Conservation (phyloP, 1,140 invertebrate genomes). For the Drosophila eugracilis region DNA sequence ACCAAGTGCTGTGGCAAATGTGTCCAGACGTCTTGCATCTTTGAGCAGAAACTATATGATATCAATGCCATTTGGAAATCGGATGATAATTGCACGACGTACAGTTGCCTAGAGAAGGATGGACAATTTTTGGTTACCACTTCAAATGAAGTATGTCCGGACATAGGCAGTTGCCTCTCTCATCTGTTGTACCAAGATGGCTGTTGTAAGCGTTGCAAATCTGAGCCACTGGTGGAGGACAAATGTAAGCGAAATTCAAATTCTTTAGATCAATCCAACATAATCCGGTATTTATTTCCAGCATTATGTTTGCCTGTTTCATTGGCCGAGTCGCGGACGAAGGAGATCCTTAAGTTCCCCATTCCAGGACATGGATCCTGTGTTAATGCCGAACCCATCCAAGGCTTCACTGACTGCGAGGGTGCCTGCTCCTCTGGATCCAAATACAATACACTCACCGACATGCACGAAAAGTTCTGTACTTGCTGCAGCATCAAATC, state of each 20-base stretch:
- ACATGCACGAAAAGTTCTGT: constrained; percentile 77
- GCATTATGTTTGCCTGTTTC: constrained; percentile 86
- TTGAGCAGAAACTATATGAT: constrained; percentile 86
- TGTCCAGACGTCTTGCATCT: constrained; percentile 87
- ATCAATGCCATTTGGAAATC: constrained; percentile 87
- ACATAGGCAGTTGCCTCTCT: constrained; percentile 87
- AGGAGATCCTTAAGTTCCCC: constrained; percentile 86
- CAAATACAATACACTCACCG: constrained; percentile 86
- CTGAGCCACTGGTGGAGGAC: constrained; percentile 80
- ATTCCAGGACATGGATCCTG: constrained; percentile 86
- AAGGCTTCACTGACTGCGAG: constrained; percentile 88
- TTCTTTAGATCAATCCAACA: too few relatives aligned
- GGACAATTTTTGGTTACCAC: constrained; percentile 85
- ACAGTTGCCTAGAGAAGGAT: constrained; percentile 63
- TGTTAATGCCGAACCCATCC: constrained; percentile 86
- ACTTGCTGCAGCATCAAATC: constrained; percentile 78
- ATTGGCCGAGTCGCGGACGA: constrained; percentile 86
- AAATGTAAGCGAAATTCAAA: constrained; percentile 66
- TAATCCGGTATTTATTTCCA: constrained; percentile 59
- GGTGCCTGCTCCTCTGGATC: constrained; percentile 89
- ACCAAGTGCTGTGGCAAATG: constrained; percentile 90
- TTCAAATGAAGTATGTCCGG: constrained; percentile 87
- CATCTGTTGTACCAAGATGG: constrained; percentile 86
- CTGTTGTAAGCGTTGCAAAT: constrained; percentile 89
- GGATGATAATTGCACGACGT: constrained; percentile 88